Conservation (phyloP, 2,113 vertebrate species). For the Scatophagus argus region DNA sequence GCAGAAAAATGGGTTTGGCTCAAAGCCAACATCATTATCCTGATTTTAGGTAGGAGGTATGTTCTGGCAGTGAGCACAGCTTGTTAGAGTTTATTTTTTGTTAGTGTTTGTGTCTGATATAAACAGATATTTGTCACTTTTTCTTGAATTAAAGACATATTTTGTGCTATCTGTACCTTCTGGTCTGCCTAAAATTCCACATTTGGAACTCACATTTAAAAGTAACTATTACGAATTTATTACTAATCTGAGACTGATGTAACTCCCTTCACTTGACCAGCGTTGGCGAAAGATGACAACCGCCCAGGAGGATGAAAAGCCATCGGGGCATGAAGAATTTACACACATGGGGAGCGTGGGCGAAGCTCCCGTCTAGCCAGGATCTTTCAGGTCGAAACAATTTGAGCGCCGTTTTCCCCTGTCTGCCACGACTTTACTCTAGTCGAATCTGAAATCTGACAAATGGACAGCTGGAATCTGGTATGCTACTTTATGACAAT, state of each 20-base stretch:
- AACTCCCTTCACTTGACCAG: conserved; percentile 71
- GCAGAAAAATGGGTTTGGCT: conserved; percentile 2
- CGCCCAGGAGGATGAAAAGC: conserved; percentile 71
- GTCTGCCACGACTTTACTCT: conserved; percentile 4
- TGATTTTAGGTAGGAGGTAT: not conserved
- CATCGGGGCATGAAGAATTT: conserved; percentile 79
- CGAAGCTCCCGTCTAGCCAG: conserved; percentile 79
- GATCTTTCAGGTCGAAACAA: conserved; percentile 46
- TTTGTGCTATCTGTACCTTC: not conserved
- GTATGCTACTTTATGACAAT: not conserved
- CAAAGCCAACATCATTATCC: not conserved
- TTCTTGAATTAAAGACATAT: not conserved
- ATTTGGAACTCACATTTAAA: not conserved
- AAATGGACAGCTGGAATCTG: conserved; percentile 14
- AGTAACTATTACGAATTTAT: not conserved
- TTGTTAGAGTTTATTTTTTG: not conserved
- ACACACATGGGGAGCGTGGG: conserved; percentile 77
- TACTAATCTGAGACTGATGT: conserved; percentile 12
- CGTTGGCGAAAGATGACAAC: conserved; percentile 89
- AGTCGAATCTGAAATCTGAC: conserved; percentile 28
- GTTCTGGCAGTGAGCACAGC: too few relatives aligned
- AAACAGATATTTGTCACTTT: not conserved
- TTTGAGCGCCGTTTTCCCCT: not conserved
- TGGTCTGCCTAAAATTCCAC: not conserved
- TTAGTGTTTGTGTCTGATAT: too few relatives aligned